Percentiles rank a stretch among this genome's conserved stretches.
Conservation (phyloP, 1,140 invertebrate genomes). For the Hermetia illucens region DNA sequence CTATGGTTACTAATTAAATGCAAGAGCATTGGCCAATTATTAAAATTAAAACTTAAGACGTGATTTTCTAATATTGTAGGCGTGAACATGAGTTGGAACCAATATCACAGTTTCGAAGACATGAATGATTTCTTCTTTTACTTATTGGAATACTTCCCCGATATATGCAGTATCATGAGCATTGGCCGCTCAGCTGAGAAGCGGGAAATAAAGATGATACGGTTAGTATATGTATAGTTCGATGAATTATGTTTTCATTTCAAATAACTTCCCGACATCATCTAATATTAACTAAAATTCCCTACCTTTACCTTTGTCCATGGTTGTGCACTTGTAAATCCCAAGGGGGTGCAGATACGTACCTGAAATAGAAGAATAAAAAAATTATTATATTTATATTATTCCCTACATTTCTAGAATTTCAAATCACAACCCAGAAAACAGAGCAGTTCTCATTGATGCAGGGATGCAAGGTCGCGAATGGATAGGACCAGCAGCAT, state of each 20-base stretch:
- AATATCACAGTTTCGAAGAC: conserved; percentile 51
- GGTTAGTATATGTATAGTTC: conserved; percentile 12
- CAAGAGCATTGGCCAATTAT: too few species aligned
- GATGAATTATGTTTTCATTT: too few species aligned
- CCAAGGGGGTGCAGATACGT: too few species aligned
- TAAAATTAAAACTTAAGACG: too few species aligned
- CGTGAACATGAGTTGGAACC: conserved; percentile 57
- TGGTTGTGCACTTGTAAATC: too few species aligned
- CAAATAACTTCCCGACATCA: too few species aligned
- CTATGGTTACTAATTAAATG: too few species aligned
- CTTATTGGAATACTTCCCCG: conserved; percentile 43
- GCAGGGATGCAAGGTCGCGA: conserved; percentile 66
- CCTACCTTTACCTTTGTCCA: too few species aligned
- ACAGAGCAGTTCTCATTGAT: conserved; percentile 48
- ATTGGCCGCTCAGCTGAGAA: conserved; percentile 59
- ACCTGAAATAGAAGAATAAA: too few species aligned
- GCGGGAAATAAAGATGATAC: conserved; percentile 45
- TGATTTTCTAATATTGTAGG: too few species aligned
- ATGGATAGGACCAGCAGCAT: conserved; percentile 73
- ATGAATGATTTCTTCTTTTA: conserved; percentile 52
- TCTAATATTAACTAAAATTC: too few species aligned
- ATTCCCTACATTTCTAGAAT: conserved; percentile 36
- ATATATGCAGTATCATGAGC: conserved; percentile 43
- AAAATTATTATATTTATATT: too few species aligned
- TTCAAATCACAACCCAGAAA: conserved; percentile 41